Conservation (phyloP, 2,797 vertebrate genomes). For the Phrynocephalus forsythii region DNA sequence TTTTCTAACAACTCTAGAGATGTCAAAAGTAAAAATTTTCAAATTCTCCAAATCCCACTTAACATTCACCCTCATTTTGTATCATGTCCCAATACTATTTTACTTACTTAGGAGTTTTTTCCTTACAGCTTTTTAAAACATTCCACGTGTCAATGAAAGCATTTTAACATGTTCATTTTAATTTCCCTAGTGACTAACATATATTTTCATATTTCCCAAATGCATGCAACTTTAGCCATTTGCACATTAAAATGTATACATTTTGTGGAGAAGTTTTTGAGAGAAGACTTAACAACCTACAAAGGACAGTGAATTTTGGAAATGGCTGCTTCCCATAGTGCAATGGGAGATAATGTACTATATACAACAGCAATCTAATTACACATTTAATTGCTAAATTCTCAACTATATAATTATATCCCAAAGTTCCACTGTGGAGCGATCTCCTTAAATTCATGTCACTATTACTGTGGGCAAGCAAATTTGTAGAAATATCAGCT, state of each 20-base stretch:
- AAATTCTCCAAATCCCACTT: neutral
- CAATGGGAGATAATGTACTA: too few species aligned
- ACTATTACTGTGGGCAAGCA: neutral
- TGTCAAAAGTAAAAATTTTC: neutral
- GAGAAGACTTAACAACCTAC: neutral
- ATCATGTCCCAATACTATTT: neutral
- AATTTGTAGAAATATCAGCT: slow-evolving; percentile 2
- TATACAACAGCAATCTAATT: too few species aligned
- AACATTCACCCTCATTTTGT: neutral
- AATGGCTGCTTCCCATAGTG: too few species aligned
- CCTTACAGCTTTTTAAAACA: neutral
- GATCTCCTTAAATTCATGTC: neutral
- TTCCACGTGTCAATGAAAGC: neutral
- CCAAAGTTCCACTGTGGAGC: too few species aligned
- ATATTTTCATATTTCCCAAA: neutral
- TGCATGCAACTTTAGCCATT: neutral
- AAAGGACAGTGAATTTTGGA: neutral
- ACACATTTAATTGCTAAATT: too few species aligned
- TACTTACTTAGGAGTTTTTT: neutral
- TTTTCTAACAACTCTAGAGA: neutral
- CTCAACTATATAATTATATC: too few species aligned
- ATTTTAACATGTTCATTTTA: neutral
- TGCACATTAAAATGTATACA: neutral
- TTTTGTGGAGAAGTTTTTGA: neutral
- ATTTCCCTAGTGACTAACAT: neutral